A percentile compares a stretch with the other conserved stretches of the same genome.
Conservation (phyloP, 1,140 invertebrate species). For the Trypoxylus dichotomus region DNA sequence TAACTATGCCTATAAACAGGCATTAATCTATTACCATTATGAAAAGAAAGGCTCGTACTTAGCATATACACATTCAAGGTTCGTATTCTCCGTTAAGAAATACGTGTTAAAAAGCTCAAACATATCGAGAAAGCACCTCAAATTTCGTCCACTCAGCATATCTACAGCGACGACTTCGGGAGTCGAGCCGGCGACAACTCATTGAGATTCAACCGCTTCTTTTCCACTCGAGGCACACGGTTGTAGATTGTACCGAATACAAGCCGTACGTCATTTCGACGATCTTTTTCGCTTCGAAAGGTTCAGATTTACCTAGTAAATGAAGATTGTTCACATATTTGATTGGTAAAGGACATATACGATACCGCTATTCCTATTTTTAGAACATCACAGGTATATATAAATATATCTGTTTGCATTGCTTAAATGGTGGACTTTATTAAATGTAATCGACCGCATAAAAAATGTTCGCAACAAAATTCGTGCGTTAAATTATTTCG, state of each 20-base stretch:
- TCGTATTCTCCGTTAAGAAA: too few species aligned
- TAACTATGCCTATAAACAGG: too few species aligned
- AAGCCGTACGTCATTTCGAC: background rate
- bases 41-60: too few species aligned
- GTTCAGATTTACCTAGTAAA: background rate
- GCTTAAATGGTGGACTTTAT: too few species aligned
- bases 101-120: background rate
- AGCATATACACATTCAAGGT: too few species aligned
- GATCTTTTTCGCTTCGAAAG: background rate
- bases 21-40: too few species aligned
- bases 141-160: background rate
- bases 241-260: background rate
- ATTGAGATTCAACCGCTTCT: constrained; percentile 1
- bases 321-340: background rate
- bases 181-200: background rate
- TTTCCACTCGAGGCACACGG: background rate
- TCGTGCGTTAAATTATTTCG: too few species aligned
- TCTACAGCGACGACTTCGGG: background rate
- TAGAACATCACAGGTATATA: too few species aligned
- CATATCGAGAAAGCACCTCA: background rate
- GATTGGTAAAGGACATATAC: background rate
- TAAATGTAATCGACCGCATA: too few species aligned
- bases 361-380: too few species aligned
- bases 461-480: too few species aligned
- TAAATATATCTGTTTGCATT: too few species aligned